Conservation (phyloP, 2,113 vertebrate species). For the Myotis yumanensis region DNA sequence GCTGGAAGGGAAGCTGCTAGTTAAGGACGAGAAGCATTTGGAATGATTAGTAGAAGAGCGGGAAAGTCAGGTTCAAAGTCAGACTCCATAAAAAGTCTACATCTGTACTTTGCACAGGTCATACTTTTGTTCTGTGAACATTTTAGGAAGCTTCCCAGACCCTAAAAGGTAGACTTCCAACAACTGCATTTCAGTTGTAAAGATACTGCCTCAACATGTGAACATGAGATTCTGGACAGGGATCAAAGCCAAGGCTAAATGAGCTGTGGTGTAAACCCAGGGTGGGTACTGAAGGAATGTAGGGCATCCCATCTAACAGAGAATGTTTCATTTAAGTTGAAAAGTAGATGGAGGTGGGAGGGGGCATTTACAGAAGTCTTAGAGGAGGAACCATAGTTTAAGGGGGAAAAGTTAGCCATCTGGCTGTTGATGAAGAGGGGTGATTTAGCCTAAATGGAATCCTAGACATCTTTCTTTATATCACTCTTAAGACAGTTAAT, state of each 20-base stretch:
- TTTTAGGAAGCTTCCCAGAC: neutral
- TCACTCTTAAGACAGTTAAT: neutral
- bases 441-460: neutral
- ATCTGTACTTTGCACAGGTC: neutral
- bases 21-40: neutral
- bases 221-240: conserved; percentile 40
- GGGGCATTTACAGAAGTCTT: neutral
- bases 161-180: neutral
- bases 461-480: neutral
- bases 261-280: conserved; percentile 31
- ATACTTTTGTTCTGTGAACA: neutral
- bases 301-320: conserved; percentile 31
- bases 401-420: neutral
- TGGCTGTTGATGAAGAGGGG: neutral
- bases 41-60: neutral
- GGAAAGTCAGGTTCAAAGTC: neutral
- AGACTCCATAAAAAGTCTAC: neutral
- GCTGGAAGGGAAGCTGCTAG: neutral
- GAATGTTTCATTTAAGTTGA: conserved; percentile 11
- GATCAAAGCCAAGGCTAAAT: conserved; percentile 52
- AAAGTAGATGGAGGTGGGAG: neutral
- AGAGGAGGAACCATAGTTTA: neutral
- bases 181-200: conserved; percentile 37
- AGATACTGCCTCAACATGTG: conserved; percentile 17
- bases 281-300: conserved; percentile 61